Percentiles rank a stretch among this genome's conserved stretches.
Evolutionary conservation across 2,113 vertebrate species (phyloP).

Genomic region (Heptranchias perlo): DNA sequence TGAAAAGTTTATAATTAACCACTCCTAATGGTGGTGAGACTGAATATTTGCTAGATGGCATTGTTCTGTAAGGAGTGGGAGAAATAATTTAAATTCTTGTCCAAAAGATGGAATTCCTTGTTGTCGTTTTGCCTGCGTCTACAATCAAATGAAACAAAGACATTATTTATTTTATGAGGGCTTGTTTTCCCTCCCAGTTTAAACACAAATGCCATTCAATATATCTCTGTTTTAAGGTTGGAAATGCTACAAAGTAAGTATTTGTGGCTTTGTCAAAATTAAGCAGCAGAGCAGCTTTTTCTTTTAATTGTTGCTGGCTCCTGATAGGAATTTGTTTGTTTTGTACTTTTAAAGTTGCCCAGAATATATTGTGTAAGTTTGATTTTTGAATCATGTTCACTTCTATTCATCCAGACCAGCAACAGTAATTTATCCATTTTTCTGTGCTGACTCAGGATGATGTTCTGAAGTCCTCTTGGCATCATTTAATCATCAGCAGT

Average conservation of each 20-base stretch:
- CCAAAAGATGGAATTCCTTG: not conserved
- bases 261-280: not conserved
- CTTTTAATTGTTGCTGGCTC: not conserved
- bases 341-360: not conserved
- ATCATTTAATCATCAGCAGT: not conserved
- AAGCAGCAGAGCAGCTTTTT: not conserved
- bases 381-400: not conserved
- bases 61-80: slow-evolving; percentile 4
- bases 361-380: not conserved
- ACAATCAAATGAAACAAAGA: slow-evolving; percentile 12
- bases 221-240: no score
- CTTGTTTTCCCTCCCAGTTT: not conserved
- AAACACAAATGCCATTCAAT: not conserved
- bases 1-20: not conserved
- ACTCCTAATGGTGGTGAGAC: not conserved
- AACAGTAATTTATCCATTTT: not conserved
- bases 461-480: not conserved
- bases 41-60: not conserved
- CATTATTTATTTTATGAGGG: not conserved
- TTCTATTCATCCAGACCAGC: not conserved
- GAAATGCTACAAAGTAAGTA: no score
- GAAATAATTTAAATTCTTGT: slow-evolving; percentile 21
- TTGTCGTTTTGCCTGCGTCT: not conserved
- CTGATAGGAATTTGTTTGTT: not conserved
- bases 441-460: not conserved